Conservation (phyloP, 2,797 vertebrate genomes). For the Melopsittacus undulatus region DNA sequence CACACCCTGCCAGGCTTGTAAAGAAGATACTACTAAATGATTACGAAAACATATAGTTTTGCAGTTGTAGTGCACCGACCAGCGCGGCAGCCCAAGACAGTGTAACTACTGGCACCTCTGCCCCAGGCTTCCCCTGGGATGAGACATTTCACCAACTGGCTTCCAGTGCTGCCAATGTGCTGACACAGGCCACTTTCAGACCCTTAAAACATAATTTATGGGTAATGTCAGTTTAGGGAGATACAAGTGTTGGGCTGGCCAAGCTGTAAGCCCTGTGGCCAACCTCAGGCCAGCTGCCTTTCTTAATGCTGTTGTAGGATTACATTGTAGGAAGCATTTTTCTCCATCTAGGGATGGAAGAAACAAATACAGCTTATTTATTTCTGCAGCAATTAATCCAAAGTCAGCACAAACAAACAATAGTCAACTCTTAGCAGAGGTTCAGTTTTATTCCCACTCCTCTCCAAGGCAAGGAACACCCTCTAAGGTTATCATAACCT, state of each 20-base stretch:
- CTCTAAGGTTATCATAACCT: not conserved
- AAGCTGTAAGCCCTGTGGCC: not conserved
- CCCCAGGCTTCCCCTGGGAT: not conserved
- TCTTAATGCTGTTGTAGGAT: not conserved
- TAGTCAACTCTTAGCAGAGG: not conserved
- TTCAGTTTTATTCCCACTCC: not conserved
- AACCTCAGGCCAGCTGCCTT: not conserved
- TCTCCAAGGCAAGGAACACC: not conserved
- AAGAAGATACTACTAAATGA: not conserved
- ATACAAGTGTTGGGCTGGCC: not conserved
- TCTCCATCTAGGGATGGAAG: not conserved
- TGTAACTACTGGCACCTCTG: not conserved
- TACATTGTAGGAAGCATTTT: not conserved
- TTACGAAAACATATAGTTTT: accelerated
- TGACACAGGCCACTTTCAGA: not conserved
- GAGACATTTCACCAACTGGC: not conserved
- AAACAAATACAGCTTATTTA: not conserved
- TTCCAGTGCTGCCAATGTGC: not conserved
- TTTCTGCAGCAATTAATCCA: not conserved
- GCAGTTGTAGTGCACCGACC: not conserved
- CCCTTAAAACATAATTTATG: not conserved
- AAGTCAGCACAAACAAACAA: not conserved
- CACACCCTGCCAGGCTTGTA: not conserved
- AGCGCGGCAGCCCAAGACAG: not conserved
- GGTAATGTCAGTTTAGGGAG: not conserved